A percentile compares a stretch with the other conserved stretches of the same genome.
Conservation (phyloP, 2,888 invertebrate genomes). For the Ornithoptera alexandrae region DNA sequence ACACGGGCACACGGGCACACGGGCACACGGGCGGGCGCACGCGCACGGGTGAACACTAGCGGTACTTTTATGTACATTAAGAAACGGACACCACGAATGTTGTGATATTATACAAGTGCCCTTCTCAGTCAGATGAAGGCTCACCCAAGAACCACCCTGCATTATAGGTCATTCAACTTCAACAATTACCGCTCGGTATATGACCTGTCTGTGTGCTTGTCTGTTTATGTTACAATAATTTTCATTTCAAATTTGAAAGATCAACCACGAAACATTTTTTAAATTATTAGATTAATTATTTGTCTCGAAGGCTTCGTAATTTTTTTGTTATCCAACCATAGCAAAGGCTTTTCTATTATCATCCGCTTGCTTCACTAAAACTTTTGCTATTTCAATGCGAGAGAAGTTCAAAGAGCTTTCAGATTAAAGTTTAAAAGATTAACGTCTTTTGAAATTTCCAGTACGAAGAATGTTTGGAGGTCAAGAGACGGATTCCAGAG, state of each 20-base stretch:
- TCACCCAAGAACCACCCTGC: too few species aligned
- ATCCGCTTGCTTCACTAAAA: neutral
- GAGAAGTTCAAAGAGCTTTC: slow-evolving; percentile 3
- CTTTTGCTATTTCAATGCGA: neutral
- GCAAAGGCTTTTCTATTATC: neutral
- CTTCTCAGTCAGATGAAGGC: too few species aligned
- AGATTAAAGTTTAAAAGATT: slow-evolving; percentile 20
- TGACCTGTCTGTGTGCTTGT: too few species aligned
- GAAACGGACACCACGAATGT: too few species aligned
- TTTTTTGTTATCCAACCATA: neutral
- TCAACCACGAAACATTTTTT: neutral
- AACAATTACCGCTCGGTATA: too few species aligned
- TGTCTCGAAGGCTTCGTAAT: neutral
- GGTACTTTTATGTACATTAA: too few species aligned
- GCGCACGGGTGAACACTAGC: too few species aligned
- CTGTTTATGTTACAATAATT: neutral
- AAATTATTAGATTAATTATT: neutral
- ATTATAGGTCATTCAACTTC: too few species aligned
- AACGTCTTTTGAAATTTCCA: neutral
- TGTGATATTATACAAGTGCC: too few species aligned
- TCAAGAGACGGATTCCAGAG: neutral
- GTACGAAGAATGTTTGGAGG: slow-evolving; percentile 1
- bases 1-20: too few species aligned
- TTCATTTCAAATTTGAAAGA: neutral
- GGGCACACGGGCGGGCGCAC: too few species aligned